Evolutionary conservation across 2,888 invertebrate genomes (phyloP).

Genomic region (Galerucella calmariensis): DNA sequence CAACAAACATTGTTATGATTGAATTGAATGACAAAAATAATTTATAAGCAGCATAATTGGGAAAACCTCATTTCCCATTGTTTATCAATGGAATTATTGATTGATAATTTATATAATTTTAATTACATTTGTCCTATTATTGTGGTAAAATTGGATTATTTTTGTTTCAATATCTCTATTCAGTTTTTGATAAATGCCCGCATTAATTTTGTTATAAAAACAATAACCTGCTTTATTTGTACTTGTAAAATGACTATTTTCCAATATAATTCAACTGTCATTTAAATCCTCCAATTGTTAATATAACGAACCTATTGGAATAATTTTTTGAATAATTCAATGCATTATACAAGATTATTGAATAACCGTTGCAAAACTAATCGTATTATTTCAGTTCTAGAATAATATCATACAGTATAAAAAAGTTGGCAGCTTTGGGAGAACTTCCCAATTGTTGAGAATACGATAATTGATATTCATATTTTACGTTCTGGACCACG

Average conservation of each 20-base stretch:
- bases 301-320: neutral
- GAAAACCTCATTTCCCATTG: neutral
- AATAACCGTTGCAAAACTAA: neutral
- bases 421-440: no score
- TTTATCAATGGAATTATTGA: neutral
- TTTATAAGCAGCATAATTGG: neutral
- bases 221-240: neutral
- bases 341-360: neutral
- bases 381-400: neutral
- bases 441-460: no score
- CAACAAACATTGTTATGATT: neutral
- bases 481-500: no score
- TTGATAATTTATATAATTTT: neutral
- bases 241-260: neutral
- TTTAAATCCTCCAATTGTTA: neutral
- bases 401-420: no score
- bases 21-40: neutral
- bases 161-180: neutral
- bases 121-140: neutral
- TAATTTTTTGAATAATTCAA: neutral
- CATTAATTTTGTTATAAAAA: neutral
- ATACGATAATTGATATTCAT: no score
- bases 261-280: neutral
- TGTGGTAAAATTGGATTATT: neutral
- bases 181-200: neutral